phyloP scores from a whole-genome alignment of 2,888 invertebrate genomes.

The Alcis repandata region DNA sequence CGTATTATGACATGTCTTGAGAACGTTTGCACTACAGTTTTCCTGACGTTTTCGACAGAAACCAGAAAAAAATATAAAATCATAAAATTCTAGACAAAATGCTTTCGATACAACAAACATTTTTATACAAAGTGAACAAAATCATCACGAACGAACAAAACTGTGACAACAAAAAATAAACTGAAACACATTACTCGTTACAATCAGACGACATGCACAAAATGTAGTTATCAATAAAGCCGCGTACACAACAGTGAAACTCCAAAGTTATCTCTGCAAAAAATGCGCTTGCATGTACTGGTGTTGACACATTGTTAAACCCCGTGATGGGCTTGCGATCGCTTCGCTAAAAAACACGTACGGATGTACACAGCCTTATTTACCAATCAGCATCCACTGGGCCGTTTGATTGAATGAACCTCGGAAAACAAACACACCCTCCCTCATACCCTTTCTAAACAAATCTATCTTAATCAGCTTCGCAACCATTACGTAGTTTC shows the following conservation, averaged over 20 bases:
- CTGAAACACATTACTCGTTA: not conserved
- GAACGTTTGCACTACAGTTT: no score
- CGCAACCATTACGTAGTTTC: slow-evolving; percentile 22
- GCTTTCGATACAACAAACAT: no score
- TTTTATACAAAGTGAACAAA: no score
- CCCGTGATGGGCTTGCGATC: slow-evolving; percentile 53
- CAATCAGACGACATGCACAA: not conserved
- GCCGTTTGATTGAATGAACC: slow-evolving; percentile 74
- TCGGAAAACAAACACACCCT: slow-evolving; percentile 61
- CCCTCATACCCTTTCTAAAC: slow-evolving; percentile 26
- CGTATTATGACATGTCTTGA: no score
- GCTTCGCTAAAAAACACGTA: slow-evolving; percentile 58
- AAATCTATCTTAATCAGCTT: not conserved
- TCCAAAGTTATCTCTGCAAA: slow-evolving; percentile 23
- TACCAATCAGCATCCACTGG: slow-evolving; percentile 74
- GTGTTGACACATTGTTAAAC: slow-evolving; percentile 71
- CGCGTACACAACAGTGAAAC: slow-evolving; percentile 10
- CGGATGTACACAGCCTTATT: slow-evolving; percentile 60
- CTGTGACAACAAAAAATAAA: no score
- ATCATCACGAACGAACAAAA: no score
- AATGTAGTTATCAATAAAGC: slow-evolving; percentile 22
- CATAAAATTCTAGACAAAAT: no score
- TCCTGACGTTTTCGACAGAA: no score
- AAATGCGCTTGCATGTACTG: slow-evolving; percentile 46
- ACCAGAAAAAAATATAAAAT: no score